These are phyloP conservation scores for Cyprinodon tularosa DNA, from an alignment of 2,113 vertebrate species.

Conservation along the genomic window DNA sequence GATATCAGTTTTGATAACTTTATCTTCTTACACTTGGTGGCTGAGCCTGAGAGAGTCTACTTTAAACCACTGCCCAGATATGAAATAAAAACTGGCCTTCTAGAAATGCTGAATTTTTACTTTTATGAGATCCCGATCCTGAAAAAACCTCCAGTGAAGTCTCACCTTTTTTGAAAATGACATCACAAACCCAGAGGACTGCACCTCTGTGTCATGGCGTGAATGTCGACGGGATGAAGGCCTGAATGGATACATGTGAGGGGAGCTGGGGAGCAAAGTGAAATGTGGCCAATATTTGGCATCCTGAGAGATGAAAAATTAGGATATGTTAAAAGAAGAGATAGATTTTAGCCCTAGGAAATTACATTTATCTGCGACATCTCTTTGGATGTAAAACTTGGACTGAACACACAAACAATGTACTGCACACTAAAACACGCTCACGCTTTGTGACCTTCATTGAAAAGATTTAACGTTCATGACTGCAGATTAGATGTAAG, in stretches of 20 bases:
- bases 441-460: slow-evolving; percentile 52
- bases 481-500: slow-evolving; percentile 56
- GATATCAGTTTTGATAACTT: slow-evolving; percentile 60
- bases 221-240: slow-evolving; percentile 10
- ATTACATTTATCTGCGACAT: slow-evolving; percentile 40
- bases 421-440: slow-evolving; percentile 41
- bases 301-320: slow-evolving; percentile 24
- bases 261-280: slow-evolving; percentile 37
- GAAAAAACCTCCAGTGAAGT: neutral
- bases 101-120: neutral
- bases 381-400: slow-evolving; percentile 49
- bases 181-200: neutral
- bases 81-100: slow-evolving; percentile 11
- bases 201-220: neutral
- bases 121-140: neutral
- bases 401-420: slow-evolving; percentile 35
- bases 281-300: slow-evolving; percentile 71
- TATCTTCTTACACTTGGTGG: slow-evolving; percentile 65
- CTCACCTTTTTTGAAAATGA: neutral
- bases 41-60: slow-evolving; percentile 28
- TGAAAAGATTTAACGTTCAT: slow-evolving; percentile 40
- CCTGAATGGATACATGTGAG: slow-evolving; percentile 16
- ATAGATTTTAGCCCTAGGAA: slow-evolving; percentile 33
- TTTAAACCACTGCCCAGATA: slow-evolving; percentile 33
- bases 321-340: slow-evolving; percentile 31